Base-by-base conservation (phyloP, 2,888 invertebrate genomes). In the Crioceris asparagi region DNA sequence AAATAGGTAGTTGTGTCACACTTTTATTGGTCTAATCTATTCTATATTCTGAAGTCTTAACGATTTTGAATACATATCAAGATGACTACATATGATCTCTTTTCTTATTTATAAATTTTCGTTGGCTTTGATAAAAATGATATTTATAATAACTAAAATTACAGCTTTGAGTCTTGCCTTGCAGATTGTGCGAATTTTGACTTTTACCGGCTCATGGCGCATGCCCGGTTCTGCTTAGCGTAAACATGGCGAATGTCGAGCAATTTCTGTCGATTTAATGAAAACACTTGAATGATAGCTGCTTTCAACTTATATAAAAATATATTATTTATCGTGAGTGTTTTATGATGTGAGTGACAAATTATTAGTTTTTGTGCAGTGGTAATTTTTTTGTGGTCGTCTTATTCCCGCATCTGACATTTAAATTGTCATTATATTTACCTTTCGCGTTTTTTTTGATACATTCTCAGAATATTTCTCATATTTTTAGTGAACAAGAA, bases 161-260 rank as follows among this genome's bases (percentile, higher is more conserved):
- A n/a, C n/a, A n/a, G n/a, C n/a, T n/a, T n/a, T n/a, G n/a, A n/a
- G n/a, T n/a, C n/a, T n/a, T n/a, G n/a, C n/a, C n/a, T n/a, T n/a
- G n/a, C n/a, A n/a, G n/a, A n/a, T n/a, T n/a, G n/a, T n/a, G n/a
- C n/a, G n/a, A n/a, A 27, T 27, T 6, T 27, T 27, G 27, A 7
- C 11, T 14, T 11, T 27, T 27, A 15, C 12, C 27, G 4, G 12
- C 10, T 3, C 8, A 17, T 6, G 2, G 44, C 44, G 46, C 45
- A 33, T 35, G 45, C 48, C 45, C 36, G 17, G 16, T 38, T 32
- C n/a, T n/a, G n/a, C n/a, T 38, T 48, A 43, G 48, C 49, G 50
- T 49, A 53, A 54, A 54, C 53, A 55, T 55, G 53, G 53, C 53
- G 53, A 46, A 47, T 39, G 38, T 50, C 47, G 44, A 41, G 37